Percentiles rank a stretch among this genome's conserved stretches.
Evolutionary conservation across 2,888 invertebrate species (phyloP).

Genomic region (Seira musarum): DNA sequence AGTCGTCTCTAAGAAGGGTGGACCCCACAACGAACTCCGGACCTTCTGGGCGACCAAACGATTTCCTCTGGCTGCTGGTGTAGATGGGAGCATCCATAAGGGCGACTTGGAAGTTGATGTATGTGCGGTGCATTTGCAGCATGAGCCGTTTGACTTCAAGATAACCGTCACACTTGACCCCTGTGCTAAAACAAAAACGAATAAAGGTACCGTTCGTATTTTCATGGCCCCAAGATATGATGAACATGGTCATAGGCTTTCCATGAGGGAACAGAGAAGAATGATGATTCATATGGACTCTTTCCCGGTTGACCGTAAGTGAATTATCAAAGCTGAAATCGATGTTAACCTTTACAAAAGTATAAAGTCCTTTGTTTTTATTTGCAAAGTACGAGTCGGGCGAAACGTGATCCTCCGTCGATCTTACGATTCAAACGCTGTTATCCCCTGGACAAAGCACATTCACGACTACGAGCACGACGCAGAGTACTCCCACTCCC

Average conservation of each 20-base stretch:
- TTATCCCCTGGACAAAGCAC: slow-evolving; percentile 30
- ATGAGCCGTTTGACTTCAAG: slow-evolving; percentile 50
- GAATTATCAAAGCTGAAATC: neutral
- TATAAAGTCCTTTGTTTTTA: slow-evolving; percentile 1
- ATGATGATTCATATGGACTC: slow-evolving; percentile 57
- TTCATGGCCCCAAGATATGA: slow-evolving; percentile 55
- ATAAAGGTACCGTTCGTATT: slow-evolving; percentile 44
- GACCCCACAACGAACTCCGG: slow-evolving; percentile 33
- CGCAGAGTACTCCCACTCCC: neutral
- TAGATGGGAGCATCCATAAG: slow-evolving; percentile 49
- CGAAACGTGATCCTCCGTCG: slow-evolving; percentile 40
- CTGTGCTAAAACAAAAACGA: slow-evolving; percentile 31
- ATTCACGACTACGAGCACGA: slow-evolving; percentile 13
- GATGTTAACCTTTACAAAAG: neutral
- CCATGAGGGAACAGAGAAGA: slow-evolving; percentile 40
- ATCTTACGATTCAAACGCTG: slow-evolving; percentile 36
- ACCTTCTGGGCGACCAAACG: slow-evolving; percentile 43
- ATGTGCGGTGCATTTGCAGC: slow-evolving; percentile 52
- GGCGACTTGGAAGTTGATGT: slow-evolving; percentile 37
- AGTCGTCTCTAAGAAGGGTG: no score
- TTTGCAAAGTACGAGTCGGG: slow-evolving; percentile 31
- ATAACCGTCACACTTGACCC: slow-evolving; percentile 16
- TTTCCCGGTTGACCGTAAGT: slow-evolving; percentile 54
- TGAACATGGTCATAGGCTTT: slow-evolving; percentile 26
- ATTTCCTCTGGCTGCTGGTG: slow-evolving; percentile 41